Conservation (phyloP, 2,797 vertebrate genomes). For the Morelia viridis region DNA sequence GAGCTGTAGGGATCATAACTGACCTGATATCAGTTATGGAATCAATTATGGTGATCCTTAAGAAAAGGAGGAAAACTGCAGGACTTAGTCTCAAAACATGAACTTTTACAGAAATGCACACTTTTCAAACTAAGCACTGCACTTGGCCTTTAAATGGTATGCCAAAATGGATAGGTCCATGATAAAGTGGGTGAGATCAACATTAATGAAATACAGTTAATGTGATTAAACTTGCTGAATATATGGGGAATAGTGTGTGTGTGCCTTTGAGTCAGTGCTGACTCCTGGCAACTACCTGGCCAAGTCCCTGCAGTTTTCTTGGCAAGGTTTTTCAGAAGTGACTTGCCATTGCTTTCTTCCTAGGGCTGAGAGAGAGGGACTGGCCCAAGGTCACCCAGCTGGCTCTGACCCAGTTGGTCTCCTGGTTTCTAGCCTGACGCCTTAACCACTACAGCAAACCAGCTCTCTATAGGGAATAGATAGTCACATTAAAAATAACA, state of each 20-base stretch:
- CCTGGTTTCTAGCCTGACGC: not conserved
- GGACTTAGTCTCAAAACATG: not conserved
- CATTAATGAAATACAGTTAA: not conserved
- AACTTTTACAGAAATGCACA: not conserved
- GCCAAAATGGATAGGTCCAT: not conserved
- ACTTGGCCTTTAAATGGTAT: not conserved
- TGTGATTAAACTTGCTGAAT: not conserved
- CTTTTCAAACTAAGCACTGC: not conserved
- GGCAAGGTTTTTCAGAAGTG: not conserved
- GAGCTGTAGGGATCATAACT: not conserved
- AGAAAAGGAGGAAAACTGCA: not conserved
- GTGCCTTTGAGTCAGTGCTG: not conserved
- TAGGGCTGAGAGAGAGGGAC: not conserved
- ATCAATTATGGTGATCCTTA: not conserved
- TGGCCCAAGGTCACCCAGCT: not conserved
- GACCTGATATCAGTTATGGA: not conserved
- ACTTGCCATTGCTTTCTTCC: not conserved
- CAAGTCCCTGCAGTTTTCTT: not conserved
- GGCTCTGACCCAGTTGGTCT: not conserved
- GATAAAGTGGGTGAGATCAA: not conserved
- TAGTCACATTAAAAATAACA: not conserved
- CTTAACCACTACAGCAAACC: not conserved
- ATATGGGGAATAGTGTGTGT: not conserved
- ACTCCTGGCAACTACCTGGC: not conserved
- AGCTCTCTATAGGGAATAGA: not conserved